Percentiles rank a stretch among this genome's conserved stretches.
These are phyloP conservation scores for Scytalopus superciliaris DNA, from an alignment of 2,113 vertebrate genomes.

Conservation along the genomic window DNA sequence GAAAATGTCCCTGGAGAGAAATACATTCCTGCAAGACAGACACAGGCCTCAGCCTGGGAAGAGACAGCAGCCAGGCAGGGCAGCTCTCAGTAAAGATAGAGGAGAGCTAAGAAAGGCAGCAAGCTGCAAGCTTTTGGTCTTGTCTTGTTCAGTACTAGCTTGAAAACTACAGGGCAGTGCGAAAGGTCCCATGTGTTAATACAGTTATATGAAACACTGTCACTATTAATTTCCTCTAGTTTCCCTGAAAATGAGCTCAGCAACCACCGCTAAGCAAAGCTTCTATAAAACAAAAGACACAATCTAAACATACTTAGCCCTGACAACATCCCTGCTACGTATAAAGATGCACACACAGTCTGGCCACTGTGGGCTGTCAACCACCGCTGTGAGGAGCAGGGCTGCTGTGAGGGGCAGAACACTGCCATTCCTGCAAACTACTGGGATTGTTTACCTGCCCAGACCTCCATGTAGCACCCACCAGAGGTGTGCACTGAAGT, in stretches of 20 bases:
- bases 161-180: not conserved
- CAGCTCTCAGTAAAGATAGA: not conserved
- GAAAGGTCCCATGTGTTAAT: not conserved
- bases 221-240: not conserved
- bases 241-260: not conserved
- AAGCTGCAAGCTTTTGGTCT: not conserved
- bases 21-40: not conserved
- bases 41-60: not conserved
- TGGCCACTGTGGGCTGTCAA: not conserved
- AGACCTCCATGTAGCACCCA: no score
- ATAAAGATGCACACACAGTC: rapidly evolving
- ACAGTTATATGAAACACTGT: not conserved
- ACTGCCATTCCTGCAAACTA: not conserved
- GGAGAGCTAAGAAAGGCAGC: not conserved
- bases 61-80: not conserved
- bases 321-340: not conserved
- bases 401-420: not conserved
- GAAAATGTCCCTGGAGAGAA: not conserved
- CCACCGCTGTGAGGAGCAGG: not conserved
- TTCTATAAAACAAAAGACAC: not conserved
- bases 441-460: not conserved
- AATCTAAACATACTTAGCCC: not conserved
- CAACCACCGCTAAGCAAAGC: not conserved
- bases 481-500: not conserved
- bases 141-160: not conserved